phyloP scores from a whole-genome alignment of 2,797 vertebrate genomes.

The Psittacula derbiana region DNA sequence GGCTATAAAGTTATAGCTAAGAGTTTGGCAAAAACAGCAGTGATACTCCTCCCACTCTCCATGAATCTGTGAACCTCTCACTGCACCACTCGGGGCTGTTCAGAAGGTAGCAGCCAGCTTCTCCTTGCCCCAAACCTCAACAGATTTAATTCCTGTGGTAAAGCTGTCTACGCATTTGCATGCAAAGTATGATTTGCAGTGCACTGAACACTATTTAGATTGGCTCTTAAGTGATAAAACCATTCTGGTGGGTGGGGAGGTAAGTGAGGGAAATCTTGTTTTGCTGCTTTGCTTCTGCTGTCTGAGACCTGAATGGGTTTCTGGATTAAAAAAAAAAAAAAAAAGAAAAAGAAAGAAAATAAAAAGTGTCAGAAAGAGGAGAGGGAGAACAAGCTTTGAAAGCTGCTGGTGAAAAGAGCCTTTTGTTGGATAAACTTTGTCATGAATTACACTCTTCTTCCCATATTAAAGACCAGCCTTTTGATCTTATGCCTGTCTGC shows the following conservation, averaged over 20 bases:
- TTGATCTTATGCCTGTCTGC: not conserved
- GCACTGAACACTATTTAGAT: not conserved
- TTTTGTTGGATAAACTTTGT: not conserved
- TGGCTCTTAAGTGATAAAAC: conserved; percentile 8
- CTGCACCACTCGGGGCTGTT: not conserved
- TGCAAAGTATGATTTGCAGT: not conserved
- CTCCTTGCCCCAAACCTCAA: not conserved
- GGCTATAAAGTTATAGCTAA: not conserved
- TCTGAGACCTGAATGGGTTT: not conserved
- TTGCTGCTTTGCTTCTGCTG: not conserved
- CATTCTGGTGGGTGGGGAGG: not conserved
- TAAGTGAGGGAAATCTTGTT: not conserved
- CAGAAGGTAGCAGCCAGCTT: not conserved
- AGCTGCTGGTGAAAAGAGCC: not conserved
- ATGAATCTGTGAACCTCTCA: not conserved
- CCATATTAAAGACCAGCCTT: not conserved
- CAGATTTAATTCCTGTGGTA: conserved; percentile 38
- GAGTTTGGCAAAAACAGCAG: not conserved
- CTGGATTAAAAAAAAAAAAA: not conserved
- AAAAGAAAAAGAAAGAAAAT: not conserved
- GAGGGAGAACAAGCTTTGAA: not conserved
- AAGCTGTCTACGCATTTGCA: not conserved
- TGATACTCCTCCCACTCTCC: not conserved
- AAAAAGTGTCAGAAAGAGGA: not conserved
- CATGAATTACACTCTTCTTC: not conserved